These are phyloP conservation scores for Anthoscopus minutus DNA, from an alignment of 2,113 vertebrate species.

Conservation along the genomic window DNA sequence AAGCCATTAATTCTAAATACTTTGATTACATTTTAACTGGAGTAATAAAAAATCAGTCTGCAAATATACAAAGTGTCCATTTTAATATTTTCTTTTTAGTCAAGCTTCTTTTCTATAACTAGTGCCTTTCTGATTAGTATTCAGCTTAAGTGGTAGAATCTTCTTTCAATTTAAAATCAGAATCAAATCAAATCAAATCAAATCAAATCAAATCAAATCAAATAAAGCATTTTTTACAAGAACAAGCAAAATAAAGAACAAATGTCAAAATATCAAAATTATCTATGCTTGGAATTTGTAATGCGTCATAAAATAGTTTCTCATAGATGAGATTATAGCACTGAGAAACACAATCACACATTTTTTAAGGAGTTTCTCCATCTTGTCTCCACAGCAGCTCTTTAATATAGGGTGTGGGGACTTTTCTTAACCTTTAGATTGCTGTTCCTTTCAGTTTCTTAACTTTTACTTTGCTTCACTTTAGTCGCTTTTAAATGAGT, in stretches of 20 bases:
- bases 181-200: rapidly evolving
- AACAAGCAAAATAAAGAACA: background rate
- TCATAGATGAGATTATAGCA: background rate
- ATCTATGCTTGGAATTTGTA: background rate
- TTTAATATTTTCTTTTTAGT: background rate
- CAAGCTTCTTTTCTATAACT: conserved; percentile 14
- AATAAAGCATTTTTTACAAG: background rate
- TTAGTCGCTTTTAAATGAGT: background rate
- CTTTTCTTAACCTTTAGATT: background rate
- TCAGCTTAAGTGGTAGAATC: background rate
- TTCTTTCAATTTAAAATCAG: background rate
- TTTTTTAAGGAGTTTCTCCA: background rate
- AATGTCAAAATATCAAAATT: background rate
- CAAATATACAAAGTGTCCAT: background rate
- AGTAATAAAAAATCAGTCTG: background rate
- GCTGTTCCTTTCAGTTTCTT: background rate
- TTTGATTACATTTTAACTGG: background rate
- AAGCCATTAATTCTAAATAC: background rate
- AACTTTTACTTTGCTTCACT: background rate
- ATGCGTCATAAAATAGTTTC: background rate
- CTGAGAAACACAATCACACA: background rate
- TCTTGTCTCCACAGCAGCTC: background rate
- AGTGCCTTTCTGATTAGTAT: conserved; percentile 24
- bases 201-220: rapidly evolving
- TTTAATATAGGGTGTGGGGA: background rate